Percentiles rank a stretch among this genome's conserved stretches.
Conservation (phyloP, 1,140 invertebrate species). For the Aphis craccivora region DNA sequence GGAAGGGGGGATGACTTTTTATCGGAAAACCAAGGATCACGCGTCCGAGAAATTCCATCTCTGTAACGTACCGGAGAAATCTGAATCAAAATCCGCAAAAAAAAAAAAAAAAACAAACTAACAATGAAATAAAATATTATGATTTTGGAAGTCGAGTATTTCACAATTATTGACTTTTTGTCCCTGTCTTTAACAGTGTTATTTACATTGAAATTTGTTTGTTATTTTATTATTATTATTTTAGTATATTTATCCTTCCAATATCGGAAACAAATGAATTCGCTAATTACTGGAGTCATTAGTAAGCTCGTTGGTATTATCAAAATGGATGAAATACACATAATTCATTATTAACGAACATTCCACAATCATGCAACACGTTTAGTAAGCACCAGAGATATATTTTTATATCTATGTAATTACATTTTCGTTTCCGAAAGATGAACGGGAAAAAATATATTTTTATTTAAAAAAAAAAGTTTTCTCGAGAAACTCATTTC, state of each 20-base stretch:
- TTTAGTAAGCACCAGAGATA: neutral
- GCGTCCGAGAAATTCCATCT: neutral
- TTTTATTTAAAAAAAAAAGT: neutral
- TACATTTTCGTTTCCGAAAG: neutral
- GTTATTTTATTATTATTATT: neutral
- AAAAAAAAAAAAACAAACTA: neutral
- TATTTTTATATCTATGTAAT: constrained; percentile 23
- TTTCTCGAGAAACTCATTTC: neutral
- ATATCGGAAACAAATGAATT: constrained; percentile 45
- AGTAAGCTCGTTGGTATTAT: constrained; percentile 41
- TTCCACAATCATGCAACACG: neutral
- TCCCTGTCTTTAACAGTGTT: neutral
- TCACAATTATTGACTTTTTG: neutral
- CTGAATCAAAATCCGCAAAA: neutral
- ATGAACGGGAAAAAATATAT: neutral
- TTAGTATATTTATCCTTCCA: neutral
- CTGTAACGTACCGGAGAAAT: neutral
- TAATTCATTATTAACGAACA: constrained; percentile 54
- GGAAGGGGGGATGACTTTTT: neutral
- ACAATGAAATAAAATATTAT: constrained; percentile 1
- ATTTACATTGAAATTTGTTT: neutral
- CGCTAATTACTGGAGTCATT: constrained; percentile 49
- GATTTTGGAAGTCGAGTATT: neutral
- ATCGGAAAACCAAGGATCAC: neutral
- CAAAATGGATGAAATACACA: neutral